Conservation (phyloP, 2,888 invertebrate genomes). For the Notodonta ziczac region DNA sequence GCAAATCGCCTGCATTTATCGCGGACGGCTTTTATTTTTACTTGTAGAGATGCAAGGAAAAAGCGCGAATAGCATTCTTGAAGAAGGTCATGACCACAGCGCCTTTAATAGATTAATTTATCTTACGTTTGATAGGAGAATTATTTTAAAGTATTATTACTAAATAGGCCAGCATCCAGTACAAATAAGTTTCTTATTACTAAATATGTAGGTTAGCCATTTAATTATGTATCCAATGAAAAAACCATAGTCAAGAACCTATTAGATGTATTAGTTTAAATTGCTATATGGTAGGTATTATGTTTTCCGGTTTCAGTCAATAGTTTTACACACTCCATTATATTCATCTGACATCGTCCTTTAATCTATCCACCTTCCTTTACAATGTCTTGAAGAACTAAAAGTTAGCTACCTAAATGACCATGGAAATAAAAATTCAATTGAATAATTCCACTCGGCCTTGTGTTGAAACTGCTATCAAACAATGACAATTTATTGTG, state of each 20-base stretch:
- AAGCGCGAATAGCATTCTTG: constrained; percentile 1
- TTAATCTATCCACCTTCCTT: neutral
- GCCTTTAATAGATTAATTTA: neutral
- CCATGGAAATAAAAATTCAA: constrained; percentile 46
- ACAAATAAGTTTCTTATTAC: no score
- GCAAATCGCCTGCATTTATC: neutral
- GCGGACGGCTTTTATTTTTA: neutral
- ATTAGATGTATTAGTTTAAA: no score
- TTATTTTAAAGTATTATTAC: neutral
- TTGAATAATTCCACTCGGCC: constrained; percentile 57
- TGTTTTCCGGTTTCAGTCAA: no score
- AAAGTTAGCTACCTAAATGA: constrained; percentile 2
- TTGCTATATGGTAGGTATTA: no score
- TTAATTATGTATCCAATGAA: no score
- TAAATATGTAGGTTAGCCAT: no score
- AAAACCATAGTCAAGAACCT: no score
- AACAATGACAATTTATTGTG: constrained; percentile 52
- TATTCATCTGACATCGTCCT: no score
- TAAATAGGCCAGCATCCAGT: neutral
- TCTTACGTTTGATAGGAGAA: neutral
- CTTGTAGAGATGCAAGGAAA: neutral
- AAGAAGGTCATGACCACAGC: constrained; percentile 3
- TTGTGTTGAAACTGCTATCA: constrained; percentile 51
- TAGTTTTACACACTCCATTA: no score
- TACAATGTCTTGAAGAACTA: neutral